Percentiles rank a stretch among this genome's conserved stretches.
These are phyloP conservation scores for Ctenomys sociabilis DNA, from an alignment of 2,113 vertebrate species.

Conservation along the genomic window DNA sequence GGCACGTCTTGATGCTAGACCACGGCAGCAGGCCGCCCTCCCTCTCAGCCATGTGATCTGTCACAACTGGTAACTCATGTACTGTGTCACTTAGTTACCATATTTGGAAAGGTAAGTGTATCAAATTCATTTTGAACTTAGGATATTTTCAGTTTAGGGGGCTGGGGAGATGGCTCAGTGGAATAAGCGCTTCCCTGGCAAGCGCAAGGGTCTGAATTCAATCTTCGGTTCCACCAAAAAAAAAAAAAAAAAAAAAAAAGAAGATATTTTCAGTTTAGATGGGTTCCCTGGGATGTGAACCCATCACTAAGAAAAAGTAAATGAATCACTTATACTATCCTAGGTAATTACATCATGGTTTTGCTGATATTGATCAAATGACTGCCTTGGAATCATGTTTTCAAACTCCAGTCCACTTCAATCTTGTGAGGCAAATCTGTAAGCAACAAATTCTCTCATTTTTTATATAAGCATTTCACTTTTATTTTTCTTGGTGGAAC, in stretches of 20 bases:
- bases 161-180: no score
- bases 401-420: not conserved
- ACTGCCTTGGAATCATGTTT: not conserved
- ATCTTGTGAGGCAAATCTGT: not conserved
- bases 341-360: not conserved
- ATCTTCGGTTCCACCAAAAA: no score
- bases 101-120: not conserved
- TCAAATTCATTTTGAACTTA: not conserved
- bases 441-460: not conserved
- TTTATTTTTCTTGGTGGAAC: no score
- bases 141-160: not conserved
- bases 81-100: not conserved
- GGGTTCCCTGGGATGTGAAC: not conserved
- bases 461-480: no score
- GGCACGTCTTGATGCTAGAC: not conserved
- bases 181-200: no score
- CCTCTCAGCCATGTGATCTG: not conserved
- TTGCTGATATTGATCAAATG: not conserved
- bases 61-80: not conserved
- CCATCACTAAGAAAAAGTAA: not conserved
- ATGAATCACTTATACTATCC: not conserved
- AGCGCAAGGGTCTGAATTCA: no score
- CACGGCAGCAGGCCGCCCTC: not conserved
- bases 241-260: no score
- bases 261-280: not conserved